Percentiles rank a stretch among this genome's conserved stretches.
Evolutionary conservation across 2,888 invertebrate genomes (phyloP).

Genomic region (Ophonus ardosiacus): DNA sequence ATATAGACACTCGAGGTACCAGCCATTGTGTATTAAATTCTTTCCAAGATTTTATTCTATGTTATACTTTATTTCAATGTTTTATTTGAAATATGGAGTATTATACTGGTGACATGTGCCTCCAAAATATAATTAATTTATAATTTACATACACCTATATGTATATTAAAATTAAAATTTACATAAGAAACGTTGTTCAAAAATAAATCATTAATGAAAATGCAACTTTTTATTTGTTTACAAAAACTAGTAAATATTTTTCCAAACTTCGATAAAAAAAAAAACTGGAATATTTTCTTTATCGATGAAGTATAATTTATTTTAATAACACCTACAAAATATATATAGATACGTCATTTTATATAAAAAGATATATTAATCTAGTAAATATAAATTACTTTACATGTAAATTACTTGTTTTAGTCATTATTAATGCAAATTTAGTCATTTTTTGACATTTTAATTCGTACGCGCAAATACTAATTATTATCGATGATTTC

Average conservation of each 20-base stretch:
- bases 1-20: too few species aligned
- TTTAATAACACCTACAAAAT: conserved; percentile 9
- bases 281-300: conserved; percentile 5
- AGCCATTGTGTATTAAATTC: too few species aligned
- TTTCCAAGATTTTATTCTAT: too few species aligned
- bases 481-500: conserved; percentile 9
- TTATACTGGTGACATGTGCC: too few species aligned
- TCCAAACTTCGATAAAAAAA: neutral
- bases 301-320: conserved; percentile 10
- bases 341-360: neutral
- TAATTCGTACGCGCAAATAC: neutral
- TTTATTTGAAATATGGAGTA: too few species aligned
- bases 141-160: too few species aligned
- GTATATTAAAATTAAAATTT: neutral
- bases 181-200: neutral
- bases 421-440: conserved; percentile 15
- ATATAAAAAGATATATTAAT: conserved; percentile 1
- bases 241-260: neutral
- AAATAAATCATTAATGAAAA: neutral
- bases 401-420: conserved; percentile 22
- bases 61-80: too few species aligned
- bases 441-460: conserved; percentile 12
- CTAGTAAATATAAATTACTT: neutral
- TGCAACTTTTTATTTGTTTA: neutral
- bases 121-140: too few species aligned